Evolutionary conservation across 2,888 invertebrate genomes (phyloP), one percentile per base, ranked within the genome.

Genomic region (Nasonovia ribisnigri): DNA sequence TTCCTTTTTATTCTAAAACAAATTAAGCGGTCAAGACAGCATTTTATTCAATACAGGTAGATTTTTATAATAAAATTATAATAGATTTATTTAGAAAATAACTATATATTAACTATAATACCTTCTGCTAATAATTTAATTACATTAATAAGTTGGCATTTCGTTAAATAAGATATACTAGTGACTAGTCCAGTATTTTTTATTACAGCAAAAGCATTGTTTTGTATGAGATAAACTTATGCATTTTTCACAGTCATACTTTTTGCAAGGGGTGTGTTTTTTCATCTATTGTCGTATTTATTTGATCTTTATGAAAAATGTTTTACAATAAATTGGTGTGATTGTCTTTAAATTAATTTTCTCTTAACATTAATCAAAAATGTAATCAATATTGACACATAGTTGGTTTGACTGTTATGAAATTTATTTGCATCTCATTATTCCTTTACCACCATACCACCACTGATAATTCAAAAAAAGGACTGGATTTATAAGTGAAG

Each of bases 11-110:
- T 90, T 90, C 67, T 93, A 93, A 90, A 90, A 11, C 90, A 87
- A 29, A 86, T 93, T 0, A 90, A 93, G 26, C 67, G 3, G 67
- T 93, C 93, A 87, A 93, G 93, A 67, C 90, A 87, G 11, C 16
- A 90, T 90, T 93, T 93, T 93, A 48, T 51, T 4, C 84, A 90
- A 51, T 93, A 93, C 90, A 93, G 90, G 93, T 93, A 87, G 26
- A 6, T 36, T 86, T 26, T 91, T 84, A 16, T 67, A 24, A 54
- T 42, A 26, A 42, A 11, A 77, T 36, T 20, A 20, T 77, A 36
- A 36, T 54, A 54, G 20, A 67, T 16, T 67, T 67, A 67, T 36
- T 67, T 36, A 67, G 16, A 77, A n/a, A 36, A 20, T 6, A 36
- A 20, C 16, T 6, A 77, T 77, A 77, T 77, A 77, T 36, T 77